Base-by-base conservation (phyloP, 2,113 vertebrate species). In the Orycteropus afer region DNA sequence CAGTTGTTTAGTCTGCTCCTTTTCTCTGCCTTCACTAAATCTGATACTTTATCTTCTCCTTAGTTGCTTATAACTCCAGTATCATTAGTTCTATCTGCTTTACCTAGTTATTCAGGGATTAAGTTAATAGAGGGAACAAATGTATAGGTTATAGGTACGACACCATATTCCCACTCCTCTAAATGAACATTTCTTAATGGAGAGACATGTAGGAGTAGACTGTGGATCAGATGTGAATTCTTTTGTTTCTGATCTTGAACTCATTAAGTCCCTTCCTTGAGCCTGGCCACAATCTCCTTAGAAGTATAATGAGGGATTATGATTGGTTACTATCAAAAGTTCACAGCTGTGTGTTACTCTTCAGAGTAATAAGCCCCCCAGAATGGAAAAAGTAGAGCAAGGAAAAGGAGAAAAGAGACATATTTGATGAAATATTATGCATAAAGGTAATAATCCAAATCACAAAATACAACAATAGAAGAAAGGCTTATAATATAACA, bases 221-320 rank as follows among this genome's bases (percentile, higher is more conserved):
- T 65, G 14, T 61, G 23, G 27, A 95, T 42, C 9, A 85, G n/a
- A 92, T 17, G 13, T 67, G 1, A 42, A 53, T 29, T 37, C 8
- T 91, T 90, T 86, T 14, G 67, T 65, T 97, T 87, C 7, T 53
- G 87, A 65, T 59, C 32, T 34, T 42, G 71, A 89, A 76, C 85
- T 91, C 11, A 86, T 71, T 47, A 89, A 57, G 3, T 84, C 23
- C 25, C 7, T 67, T 78, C 25, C 42, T 59, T 88, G 71, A 89
- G 23, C 1, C 5, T 77, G 32, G 11, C 3, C 34, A 82, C 8
- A 49, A 0, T 73, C 22, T 78, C 63, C 37, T 22, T 77, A 32
- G 32, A 45, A 34, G 18, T 55, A 87, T 89, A 77, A 47, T 37
- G 45, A 93, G 42, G 25, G 5, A 81, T 34, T 78, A 59, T 74